Evolutionary conservation across 2,113 vertebrate species (phyloP), one percentile per base, ranked within the genome.

Genomic region (Propithecus coquereli): DNA sequence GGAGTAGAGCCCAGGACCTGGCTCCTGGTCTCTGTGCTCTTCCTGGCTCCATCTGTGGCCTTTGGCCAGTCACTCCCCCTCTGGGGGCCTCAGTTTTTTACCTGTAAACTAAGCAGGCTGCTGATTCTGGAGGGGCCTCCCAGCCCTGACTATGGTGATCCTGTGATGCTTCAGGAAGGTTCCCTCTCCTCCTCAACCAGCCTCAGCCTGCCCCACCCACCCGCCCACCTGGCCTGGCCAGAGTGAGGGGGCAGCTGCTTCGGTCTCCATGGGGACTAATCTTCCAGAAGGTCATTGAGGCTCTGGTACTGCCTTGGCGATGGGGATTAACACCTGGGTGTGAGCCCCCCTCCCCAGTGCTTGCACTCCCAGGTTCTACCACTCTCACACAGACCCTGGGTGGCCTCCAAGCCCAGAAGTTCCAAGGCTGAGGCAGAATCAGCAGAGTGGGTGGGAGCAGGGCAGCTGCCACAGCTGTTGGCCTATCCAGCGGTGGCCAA

Each of bases 231-330:
- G 63, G 81, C 77, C 82, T 54, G 45, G 87, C 57, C 74, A 84
- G 87, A 94, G 71, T 92, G 96, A 96, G 94, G 96, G 94, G 95
- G 95, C 18, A 97, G 87, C 83, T 87, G 84, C 95, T 95, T 68
- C 70, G 63, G 98, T 99, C 98, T 93, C 98, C 98, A 99, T 98
- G 98, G 98, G 98, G 97, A 99, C 87, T 99, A 99, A 99, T 98
- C 98, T 98, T 96, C 92, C 90, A 98, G 98, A 99, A 99, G 98
- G 98, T 98, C 98, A 98, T 90, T 50, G 37, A 98, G 97, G 97
- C 97, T 97, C 96, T 5, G 91, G 97, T 97, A 97, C 98, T 98
- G 97, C 98, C 97, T 91, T 71, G 90, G 94, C 97, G 91, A 95
- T 97, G 97, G 92, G 98, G 98, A 99, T 98, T 99, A 99, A 96